A percentile compares a stretch with the other conserved stretches of the same genome.
phyloP scores from a whole-genome alignment of 2,888 invertebrate genomes.

The Drepanosiphum platanoidis region DNA sequence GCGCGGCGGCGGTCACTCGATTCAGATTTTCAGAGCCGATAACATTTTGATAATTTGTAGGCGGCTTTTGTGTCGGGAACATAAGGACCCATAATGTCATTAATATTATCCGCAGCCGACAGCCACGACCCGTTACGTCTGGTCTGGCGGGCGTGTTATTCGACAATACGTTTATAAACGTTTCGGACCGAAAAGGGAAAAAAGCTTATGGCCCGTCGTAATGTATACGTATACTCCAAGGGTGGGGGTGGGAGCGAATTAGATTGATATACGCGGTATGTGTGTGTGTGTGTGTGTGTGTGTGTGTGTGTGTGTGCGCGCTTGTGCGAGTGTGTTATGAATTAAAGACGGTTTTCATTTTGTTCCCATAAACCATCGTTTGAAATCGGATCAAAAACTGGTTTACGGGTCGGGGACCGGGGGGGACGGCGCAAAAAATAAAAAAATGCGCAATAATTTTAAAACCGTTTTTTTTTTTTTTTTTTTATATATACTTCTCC shows the following conservation, averaged over 20 bases:
- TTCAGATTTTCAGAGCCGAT: slow-evolving; percentile 34
- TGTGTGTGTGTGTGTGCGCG: no score
- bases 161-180: no score
- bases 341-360: slow-evolving; percentile 22
- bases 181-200: no score
- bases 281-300: no score
- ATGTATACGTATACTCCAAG: no score
- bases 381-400: slow-evolving; percentile 46
- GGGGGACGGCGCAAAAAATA: neutral
- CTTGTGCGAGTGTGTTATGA: neutral
- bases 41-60: slow-evolving; percentile 50
- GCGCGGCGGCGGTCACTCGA: neutral
- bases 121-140: neutral
- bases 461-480: slow-evolving; percentile 11
- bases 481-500: neutral
- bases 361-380: slow-evolving; percentile 18
- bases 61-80: slow-evolving; percentile 40
- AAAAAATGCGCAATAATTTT: slow-evolving; percentile 50
- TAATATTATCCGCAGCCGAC: slow-evolving; percentile 43
- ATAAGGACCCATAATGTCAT: neutral
- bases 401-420: slow-evolving; percentile 24
- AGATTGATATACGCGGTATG: neutral
- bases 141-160: slow-evolving; percentile 18
- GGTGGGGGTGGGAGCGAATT: neutral
- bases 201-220: neutral